phyloP scores from a whole-genome alignment of 2,888 invertebrate species.

The Xestia xanthographa region DNA sequence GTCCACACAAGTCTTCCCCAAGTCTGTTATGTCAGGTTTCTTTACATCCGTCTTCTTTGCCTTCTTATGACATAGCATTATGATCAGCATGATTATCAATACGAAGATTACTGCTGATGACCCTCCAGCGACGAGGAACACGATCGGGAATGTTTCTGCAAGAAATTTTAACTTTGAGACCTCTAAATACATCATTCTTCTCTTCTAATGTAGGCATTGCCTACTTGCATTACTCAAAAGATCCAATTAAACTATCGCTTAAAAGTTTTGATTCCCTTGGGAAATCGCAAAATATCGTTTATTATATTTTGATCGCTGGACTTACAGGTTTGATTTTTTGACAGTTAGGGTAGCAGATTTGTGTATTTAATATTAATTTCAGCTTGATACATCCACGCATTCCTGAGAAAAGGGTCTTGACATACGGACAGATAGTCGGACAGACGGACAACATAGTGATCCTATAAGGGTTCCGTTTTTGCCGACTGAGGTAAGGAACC shows the following conservation, averaged over 20 bases:
- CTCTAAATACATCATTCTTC: not conserved
- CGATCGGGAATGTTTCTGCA: slow-evolving; percentile 93
- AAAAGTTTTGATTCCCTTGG: too few species aligned
- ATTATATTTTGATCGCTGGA: too few species aligned
- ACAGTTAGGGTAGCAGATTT: too few species aligned
- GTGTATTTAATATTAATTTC: too few species aligned
- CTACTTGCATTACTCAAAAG: not conserved
- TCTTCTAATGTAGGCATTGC: not conserved
- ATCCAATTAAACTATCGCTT: not conserved
- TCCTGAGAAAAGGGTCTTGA: too few species aligned
- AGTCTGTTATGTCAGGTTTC: slow-evolving; percentile 89
- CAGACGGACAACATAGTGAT: too few species aligned
- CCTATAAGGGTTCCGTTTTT: too few species aligned
- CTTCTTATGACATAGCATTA: slow-evolving; percentile 93
- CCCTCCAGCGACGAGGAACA: slow-evolving; percentile 94
- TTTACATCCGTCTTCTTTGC: slow-evolving; percentile 89
- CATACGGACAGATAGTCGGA: too few species aligned
- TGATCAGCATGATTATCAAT: slow-evolving; percentile 94
- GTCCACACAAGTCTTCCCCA: slow-evolving; percentile 81
- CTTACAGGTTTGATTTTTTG: too few species aligned
- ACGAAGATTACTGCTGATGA: slow-evolving; percentile 95
- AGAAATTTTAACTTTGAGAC: slow-evolving; percentile 51
- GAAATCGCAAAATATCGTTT: too few species aligned
- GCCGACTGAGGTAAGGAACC: too few species aligned
- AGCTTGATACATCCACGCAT: too few species aligned